Percentiles rank a stretch among this genome's conserved stretches.
These are phyloP conservation scores for Phanerotoma sp. DNA, from an alignment of 2,888 invertebrate species.

Conservation along the genomic window DNA sequence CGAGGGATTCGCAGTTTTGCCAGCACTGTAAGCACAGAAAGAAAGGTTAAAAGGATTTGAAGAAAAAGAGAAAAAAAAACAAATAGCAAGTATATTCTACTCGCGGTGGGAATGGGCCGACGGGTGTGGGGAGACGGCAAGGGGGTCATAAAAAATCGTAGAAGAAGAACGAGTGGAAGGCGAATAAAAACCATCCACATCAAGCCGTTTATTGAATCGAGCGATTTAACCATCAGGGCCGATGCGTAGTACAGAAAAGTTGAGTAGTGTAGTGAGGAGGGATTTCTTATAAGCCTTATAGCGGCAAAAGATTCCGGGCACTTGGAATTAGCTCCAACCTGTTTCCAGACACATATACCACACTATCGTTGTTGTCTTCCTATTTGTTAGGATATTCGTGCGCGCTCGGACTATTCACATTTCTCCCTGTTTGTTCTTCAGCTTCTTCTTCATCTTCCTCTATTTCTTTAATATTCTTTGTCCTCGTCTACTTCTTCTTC, in stretches of 20 bases:
- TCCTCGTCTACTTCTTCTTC: conserved; percentile 14
- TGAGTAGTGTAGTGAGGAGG: neutral
- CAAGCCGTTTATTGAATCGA: conserved; percentile 45
- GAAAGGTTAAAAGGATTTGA: conserved; percentile 32
- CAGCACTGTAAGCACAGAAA: conserved; percentile 51
- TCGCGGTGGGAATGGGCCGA: conserved; percentile 33
- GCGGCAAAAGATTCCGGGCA: conserved; percentile 22
- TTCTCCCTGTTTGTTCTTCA: conserved; percentile 20
- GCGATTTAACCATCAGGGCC: conserved; percentile 47
- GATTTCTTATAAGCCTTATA: conserved; percentile 3
- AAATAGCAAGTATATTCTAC: conserved; percentile 3
- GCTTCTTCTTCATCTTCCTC: conserved; percentile 19
- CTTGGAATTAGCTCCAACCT: conserved; percentile 55
- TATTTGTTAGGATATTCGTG: conserved; percentile 54
- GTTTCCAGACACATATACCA: conserved; percentile 39
- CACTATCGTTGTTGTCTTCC: conserved; percentile 52
- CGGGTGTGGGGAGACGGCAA: conserved; percentile 26
- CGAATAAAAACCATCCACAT: conserved; percentile 49
- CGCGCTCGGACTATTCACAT: conserved; percentile 22
- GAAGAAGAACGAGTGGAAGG: conserved; percentile 36
- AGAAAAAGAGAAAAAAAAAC: conserved; percentile 15
- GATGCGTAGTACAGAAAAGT: conserved; percentile 9
- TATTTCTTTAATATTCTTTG: conserved; percentile 15
- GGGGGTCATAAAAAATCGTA: conserved; percentile 35
- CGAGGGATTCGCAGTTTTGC: conserved; percentile 51